phyloP scores from a whole-genome alignment of 1,140 invertebrate genomes.

The Aphelinus certus region DNA sequence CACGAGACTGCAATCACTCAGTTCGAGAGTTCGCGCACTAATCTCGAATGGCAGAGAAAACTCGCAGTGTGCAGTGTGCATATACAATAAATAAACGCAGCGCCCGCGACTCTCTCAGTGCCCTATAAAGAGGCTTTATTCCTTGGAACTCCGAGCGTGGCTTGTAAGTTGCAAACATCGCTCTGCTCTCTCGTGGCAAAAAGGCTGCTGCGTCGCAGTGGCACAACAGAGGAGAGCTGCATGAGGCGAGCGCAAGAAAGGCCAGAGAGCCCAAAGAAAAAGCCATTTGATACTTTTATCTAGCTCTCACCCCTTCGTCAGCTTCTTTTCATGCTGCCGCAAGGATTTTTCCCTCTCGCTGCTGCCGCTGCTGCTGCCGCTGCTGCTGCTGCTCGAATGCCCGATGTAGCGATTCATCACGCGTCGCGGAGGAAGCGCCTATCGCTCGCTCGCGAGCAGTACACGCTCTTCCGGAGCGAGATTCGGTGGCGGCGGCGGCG shows the following conservation, averaged over 20 bases:
- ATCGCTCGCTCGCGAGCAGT: neutral
- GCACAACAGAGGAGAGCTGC: constrained; percentile 5
- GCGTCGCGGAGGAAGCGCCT: constrained; percentile 24
- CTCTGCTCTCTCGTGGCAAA: neutral
- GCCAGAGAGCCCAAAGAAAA: constrained; percentile 3
- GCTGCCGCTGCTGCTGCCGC: too few relatives aligned
- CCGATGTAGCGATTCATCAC: constrained; percentile 30
- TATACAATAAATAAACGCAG: neutral
- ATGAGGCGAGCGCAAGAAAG: neutral
- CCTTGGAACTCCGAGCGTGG: neutral
- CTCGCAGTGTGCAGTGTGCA: too few relatives aligned
- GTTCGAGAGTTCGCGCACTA: too few relatives aligned
- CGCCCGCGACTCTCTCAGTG: neutral
- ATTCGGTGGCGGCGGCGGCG: too few relatives aligned
- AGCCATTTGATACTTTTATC: constrained; percentile 39
- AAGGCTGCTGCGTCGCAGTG: neutral
- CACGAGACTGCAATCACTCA: too few relatives aligned
- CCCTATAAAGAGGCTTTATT: too few relatives aligned
- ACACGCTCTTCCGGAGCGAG: neutral
- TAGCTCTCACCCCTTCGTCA: constrained; percentile 36
- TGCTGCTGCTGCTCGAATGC: neutral
- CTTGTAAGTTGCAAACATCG: constrained; percentile 1
- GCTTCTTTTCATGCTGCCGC: constrained; percentile 32
- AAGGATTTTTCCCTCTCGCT: neutral
- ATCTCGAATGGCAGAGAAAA: too few relatives aligned